Evolutionary conservation across 2,113 vertebrate genomes (phyloP).

Genomic region (Mola mola): DNA sequence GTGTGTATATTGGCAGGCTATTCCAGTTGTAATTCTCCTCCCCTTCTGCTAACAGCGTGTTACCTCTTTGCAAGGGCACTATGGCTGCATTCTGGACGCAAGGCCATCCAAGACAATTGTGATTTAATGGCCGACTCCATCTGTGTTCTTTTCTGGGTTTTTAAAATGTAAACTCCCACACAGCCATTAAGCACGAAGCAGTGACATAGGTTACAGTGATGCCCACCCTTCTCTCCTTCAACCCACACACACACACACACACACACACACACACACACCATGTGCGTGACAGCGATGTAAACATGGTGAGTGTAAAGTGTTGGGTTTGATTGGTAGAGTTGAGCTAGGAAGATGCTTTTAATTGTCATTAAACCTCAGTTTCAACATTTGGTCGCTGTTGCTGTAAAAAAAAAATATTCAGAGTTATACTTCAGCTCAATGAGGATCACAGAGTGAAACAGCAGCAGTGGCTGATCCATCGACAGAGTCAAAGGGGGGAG

Average conservation of each 20-base stretch:
- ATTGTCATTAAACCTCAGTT: background rate
- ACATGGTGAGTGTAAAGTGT: background rate
- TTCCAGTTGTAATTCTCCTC: background rate
- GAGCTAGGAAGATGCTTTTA: background rate
- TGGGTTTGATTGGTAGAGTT: background rate
- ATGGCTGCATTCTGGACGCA: background rate
- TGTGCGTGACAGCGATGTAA: background rate
- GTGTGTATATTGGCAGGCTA: background rate
- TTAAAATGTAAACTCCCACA: background rate
- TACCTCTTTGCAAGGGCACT: background rate
- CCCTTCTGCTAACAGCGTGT: background rate
- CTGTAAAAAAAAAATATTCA: background rate
- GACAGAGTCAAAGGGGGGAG: no score
- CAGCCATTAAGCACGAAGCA: background rate
- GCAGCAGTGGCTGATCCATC: no score
- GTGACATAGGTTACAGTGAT: background rate
- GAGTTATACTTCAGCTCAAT: no score
- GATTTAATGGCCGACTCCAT: background rate
- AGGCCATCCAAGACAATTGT: background rate
- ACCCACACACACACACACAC: background rate
- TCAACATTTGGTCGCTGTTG: background rate
- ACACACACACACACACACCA: background rate
- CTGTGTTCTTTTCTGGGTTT: background rate
- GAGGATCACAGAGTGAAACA: no score
- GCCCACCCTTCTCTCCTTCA: background rate